Conservation (phyloP, 2,888 invertebrate genomes). For the Metallyticus violacea region DNA sequence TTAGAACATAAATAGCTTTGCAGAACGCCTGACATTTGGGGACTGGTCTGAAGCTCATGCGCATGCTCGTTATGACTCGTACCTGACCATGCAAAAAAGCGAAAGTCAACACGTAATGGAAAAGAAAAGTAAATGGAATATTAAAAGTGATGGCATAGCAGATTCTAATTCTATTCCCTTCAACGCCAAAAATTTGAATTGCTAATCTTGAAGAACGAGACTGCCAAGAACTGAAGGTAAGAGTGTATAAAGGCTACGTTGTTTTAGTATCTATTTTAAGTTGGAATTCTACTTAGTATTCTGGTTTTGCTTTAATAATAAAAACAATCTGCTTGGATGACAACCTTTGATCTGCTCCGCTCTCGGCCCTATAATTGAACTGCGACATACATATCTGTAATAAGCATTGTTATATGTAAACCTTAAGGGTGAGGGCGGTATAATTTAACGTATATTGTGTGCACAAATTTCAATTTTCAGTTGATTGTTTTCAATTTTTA, state of each 20-base stretch:
- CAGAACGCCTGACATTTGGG: background rate
- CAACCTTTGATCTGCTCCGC: background rate
- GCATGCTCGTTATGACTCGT: background rate
- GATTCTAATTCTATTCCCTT: background rate
- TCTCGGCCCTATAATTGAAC: background rate
- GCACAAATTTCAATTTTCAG: no score
- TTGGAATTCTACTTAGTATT: background rate
- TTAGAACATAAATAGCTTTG: background rate
- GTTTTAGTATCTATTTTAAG: background rate
- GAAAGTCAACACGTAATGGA: background rate
- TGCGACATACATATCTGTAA: no score
- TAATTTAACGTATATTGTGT: no score
- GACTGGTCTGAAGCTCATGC: background rate
- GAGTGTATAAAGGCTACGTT: background rate
- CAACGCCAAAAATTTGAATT: background rate
- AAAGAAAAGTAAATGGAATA: background rate
- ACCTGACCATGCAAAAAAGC: background rate
- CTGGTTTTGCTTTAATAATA: background rate
- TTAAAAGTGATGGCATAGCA: background rate
- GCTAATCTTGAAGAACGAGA: background rate
- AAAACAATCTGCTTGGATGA: background rate
- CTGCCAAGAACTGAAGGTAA: background rate
- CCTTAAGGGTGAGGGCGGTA: no score
- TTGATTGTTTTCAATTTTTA: no score
- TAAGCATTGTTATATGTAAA: no score